Percentiles rank a stretch among this genome's conserved stretches.
Conservation (phyloP, 2,888 invertebrate genomes). For the Brenthis hecate region DNA sequence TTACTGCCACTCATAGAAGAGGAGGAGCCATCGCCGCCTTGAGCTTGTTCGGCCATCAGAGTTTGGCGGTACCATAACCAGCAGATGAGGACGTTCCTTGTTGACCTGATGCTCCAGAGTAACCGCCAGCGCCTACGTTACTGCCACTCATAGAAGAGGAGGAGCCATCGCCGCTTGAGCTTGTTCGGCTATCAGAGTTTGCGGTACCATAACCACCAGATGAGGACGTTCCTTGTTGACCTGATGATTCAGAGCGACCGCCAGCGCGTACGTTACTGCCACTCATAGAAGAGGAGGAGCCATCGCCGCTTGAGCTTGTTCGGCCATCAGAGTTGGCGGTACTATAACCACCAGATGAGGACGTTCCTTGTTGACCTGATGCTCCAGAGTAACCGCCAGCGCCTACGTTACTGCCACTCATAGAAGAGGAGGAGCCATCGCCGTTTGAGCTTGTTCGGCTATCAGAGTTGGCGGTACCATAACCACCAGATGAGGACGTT, state of each 20-base stretch:
- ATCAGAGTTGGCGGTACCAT: background rate
- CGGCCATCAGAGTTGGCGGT: background rate
- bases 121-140: no score
- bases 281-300: background rate
- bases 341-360: background rate
- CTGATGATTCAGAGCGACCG: no score
- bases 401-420: background rate
- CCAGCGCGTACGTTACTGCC: background rate
- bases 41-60: no score
- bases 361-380: background rate
- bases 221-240: background rate
- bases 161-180: no score
- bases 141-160: no score
- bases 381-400: background rate
- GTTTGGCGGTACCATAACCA: no score
- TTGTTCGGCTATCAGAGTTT: no score
- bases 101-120: no score
- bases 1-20: no score
- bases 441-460: background rate
- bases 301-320: background rate
- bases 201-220: background rate
- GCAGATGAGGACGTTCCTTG: no score
- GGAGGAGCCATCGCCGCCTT: no score
- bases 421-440: background rate
- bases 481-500: background rate